These are phyloP conservation scores for Coreius guichenoti DNA, from an alignment of 2,797 vertebrate genomes.

Conservation along the genomic window DNA sequence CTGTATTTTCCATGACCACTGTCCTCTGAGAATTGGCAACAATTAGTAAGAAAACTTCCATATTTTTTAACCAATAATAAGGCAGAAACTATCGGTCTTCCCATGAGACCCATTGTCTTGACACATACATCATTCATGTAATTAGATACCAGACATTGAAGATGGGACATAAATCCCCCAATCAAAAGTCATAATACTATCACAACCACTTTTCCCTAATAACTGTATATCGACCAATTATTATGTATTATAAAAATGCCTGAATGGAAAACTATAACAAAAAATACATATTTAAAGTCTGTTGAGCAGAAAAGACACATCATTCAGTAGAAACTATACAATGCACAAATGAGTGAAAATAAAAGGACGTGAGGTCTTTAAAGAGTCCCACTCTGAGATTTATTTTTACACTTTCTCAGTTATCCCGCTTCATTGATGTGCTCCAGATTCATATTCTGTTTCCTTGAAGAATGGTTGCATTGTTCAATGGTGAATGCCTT, in stretches of 20 bases:
- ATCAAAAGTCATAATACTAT: slow-evolving; percentile 33
- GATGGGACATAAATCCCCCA: slow-evolving; percentile 2
- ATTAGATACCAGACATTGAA: slow-evolving; percentile 26
- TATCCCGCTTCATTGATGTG: neutral
- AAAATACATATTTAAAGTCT: slow-evolving; percentile 72
- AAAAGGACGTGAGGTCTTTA: slow-evolving; percentile 65
- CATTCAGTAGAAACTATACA: slow-evolving; percentile 72
- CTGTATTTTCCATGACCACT: slow-evolving; percentile 25
- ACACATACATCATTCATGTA: slow-evolving; percentile 27
- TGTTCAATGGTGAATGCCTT: slow-evolving; percentile 94
- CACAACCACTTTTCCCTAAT: slow-evolving; percentile 71
- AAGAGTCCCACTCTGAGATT: slow-evolving; percentile 59
- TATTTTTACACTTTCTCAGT: slow-evolving; percentile 65
- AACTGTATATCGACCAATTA: slow-evolving; percentile 78
- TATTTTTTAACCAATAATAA: slow-evolving; percentile 43
- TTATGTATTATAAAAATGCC: slow-evolving; percentile 68
- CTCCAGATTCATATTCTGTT: neutral
- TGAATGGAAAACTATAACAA: slow-evolving; percentile 76
- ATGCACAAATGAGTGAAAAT: slow-evolving; percentile 53
- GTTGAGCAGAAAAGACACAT: slow-evolving; percentile 79
- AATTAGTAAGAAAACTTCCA: slow-evolving; percentile 30
- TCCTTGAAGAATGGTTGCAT: slow-evolving; percentile 62
- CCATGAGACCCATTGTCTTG: slow-evolving; percentile 33
- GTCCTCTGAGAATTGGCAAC: slow-evolving; percentile 42
- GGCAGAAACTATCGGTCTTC: slow-evolving; percentile 55